phyloP scores from a whole-genome alignment of 30 jellyfish, hydroid and myxozoan species.

The Hydractinia echinata region DNA sequence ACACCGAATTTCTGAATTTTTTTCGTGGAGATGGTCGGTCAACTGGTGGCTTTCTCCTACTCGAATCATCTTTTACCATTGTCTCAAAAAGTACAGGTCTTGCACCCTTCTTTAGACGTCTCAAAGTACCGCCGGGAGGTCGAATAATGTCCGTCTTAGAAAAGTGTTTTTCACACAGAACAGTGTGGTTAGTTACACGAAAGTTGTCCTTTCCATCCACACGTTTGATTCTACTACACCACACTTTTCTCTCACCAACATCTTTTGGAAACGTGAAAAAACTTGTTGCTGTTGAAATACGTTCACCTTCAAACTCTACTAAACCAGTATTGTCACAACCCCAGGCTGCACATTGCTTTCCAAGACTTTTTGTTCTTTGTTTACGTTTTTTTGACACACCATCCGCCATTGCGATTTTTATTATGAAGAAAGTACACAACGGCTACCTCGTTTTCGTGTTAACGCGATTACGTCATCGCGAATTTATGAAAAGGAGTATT shows the following conservation, averaged over 20 bases:
- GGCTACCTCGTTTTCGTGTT: not conserved
- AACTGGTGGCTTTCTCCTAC: conserved; percentile 12
- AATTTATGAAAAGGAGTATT: conserved; percentile 8
- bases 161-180: conserved; percentile 9
- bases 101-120: not conserved
- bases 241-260: conserved; percentile 9
- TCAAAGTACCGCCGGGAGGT: conserved; percentile 10
- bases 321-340: conserved; percentile 2
- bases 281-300: not conserved
- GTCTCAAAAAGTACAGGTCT: not conserved
- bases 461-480: not conserved
- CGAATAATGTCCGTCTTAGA: not conserved
- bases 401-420: not conserved
- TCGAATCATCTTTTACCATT: not conserved
- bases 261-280: conserved; percentile 4
- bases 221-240: conserved; percentile 11
- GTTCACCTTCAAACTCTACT: conserved; percentile 2
- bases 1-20: not conserved
- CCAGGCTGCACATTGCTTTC: not conserved
- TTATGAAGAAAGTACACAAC: conserved; percentile 6
- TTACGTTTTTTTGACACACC: not conserved
- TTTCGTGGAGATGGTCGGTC: not conserved
- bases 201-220: conserved; percentile 18
- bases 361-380: not conserved
- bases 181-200: conserved; percentile 16